These are phyloP conservation scores for Menidia beryllina DNA, from an alignment of 2,113 vertebrate genomes.

Conservation along the genomic window DNA sequence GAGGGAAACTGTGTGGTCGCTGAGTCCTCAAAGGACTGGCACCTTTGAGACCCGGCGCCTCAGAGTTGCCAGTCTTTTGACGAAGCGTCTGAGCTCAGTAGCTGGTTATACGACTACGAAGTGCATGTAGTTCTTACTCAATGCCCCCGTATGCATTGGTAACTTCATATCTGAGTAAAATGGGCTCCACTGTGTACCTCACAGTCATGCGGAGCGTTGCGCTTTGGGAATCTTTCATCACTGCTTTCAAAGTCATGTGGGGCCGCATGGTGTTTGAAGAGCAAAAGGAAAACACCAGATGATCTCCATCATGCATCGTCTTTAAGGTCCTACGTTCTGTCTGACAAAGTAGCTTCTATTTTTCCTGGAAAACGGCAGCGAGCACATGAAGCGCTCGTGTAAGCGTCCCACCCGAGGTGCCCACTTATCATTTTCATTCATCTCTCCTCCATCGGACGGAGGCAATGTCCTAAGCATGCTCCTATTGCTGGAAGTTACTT, in stretches of 20 bases:
- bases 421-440: not conserved
- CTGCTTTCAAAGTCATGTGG: conserved; percentile 4
- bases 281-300: conserved; percentile 7
- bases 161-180: not conserved
- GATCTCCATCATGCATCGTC: not conserved
- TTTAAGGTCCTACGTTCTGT: not conserved
- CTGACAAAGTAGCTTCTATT: conserved; percentile 53
- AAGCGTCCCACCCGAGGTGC: not conserved
- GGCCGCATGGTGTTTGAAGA: not conserved
- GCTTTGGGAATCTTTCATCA: not conserved
- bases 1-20: conserved; percentile 32
- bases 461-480: not conserved
- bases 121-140: not conserved
- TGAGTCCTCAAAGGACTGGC: conserved; percentile 11
- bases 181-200: conserved; percentile 1
- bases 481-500: conserved; percentile 10
- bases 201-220: conserved; percentile 10
- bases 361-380: conserved; percentile 39
- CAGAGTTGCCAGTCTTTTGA: not conserved
- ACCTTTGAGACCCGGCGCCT: not conserved
- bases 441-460: conserved; percentile 2
- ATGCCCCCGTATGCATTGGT: not conserved
- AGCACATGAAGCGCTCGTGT: conserved; percentile 12
- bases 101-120: not conserved
- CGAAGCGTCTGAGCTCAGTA: not conserved